These are phyloP conservation scores for Cryptocephalus primarius DNA, from an alignment of 2,888 invertebrate species.

Conservation along the genomic window DNA sequence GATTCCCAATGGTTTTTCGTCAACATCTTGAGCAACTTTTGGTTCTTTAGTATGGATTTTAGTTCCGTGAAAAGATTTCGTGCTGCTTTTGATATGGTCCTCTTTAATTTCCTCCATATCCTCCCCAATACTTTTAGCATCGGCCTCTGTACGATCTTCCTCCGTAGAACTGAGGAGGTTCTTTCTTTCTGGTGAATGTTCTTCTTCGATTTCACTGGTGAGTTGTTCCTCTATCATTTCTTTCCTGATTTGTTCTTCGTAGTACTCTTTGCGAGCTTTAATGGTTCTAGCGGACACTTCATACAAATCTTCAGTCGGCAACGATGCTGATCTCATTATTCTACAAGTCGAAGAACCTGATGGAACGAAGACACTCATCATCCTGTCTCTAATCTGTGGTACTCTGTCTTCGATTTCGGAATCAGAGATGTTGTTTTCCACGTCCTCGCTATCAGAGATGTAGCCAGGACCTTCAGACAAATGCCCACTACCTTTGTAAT, in stretches of 20 bases:
- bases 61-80: too few species aligned
- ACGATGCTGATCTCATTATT: slow-evolving; percentile 39
- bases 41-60: too few species aligned
- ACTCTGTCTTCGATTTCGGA: slow-evolving; percentile 37
- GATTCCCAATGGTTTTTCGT: too few species aligned
- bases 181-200: slow-evolving; percentile 40
- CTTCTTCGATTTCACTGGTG: slow-evolving; percentile 39
- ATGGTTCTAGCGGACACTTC: slow-evolving; percentile 45
- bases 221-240: slow-evolving; percentile 45
- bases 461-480: slow-evolving; percentile 33
- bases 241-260: slow-evolving; percentile 49
- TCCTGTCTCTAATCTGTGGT: slow-evolving; percentile 34
- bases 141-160: slow-evolving; percentile 16
- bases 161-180: slow-evolving; percentile 20
- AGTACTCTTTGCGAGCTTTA: slow-evolving; percentile 45
- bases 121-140: slow-evolving; percentile 14
- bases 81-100: slow-evolving; percentile 5
- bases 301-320: slow-evolving; percentile 40
- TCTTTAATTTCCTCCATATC: slow-evolving; percentile 15
- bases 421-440: slow-evolving; percentile 35
- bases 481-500: slow-evolving; percentile 24
- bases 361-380: slow-evolving; percentile 36
- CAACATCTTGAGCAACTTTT: too few species aligned
- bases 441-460: slow-evolving; percentile 36
- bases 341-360: slow-evolving; percentile 25